Conservation (phyloP, 2,797 vertebrate species). For the Peromyscus nudipes region DNA sequence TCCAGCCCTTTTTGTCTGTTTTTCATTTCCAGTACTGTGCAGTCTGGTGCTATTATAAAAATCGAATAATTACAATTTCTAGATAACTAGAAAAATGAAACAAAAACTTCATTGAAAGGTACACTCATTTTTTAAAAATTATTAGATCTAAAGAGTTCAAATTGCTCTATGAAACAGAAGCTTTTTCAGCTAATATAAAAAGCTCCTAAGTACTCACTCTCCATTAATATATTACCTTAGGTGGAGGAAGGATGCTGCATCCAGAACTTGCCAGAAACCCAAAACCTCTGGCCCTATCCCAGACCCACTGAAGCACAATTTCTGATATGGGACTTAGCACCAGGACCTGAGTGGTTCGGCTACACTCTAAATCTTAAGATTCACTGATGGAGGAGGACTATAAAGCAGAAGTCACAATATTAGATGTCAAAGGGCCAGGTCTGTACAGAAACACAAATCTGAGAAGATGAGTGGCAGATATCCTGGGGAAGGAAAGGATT, state of each 20-base stretch:
- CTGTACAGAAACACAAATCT: neutral
- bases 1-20: neutral
- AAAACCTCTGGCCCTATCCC: neutral
- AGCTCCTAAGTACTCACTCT: neutral
- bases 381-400: neutral
- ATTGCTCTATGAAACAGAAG: constrained; percentile 11
- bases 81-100: constrained; percentile 30
- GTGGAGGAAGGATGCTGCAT: neutral
- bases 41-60: constrained; percentile 19
- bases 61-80: constrained; percentile 41
- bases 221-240: neutral
- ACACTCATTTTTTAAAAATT: neutral
- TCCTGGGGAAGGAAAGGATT: neutral
- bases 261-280: neutral
- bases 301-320: neutral
- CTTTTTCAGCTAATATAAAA: constrained; percentile 24
- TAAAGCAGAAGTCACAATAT: neutral
- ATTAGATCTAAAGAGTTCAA: constrained; percentile 8
- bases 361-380: neutral
- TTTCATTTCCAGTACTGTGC: constrained; percentile 34
- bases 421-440: neutral
- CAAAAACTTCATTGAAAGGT: constrained; percentile 40
- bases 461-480: constrained; percentile 17
- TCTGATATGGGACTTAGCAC: neutral
- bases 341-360: neutral